phyloP scores from a whole-genome alignment of 2,888 invertebrate species.

The Danaus chrysippus region DNA sequence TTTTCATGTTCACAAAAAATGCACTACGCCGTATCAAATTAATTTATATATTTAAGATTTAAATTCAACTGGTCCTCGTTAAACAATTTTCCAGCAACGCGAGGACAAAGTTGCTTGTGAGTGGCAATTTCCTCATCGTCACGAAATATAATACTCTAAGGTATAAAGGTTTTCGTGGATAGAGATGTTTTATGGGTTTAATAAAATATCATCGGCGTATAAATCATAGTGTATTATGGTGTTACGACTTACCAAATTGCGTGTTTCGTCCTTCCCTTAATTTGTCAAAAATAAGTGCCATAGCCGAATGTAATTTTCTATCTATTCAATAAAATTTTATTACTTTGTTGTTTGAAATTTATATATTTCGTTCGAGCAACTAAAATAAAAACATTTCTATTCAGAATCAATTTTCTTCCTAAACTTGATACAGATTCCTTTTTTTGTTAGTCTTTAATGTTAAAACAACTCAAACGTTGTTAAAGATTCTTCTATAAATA shows the following conservation, averaged over 20 bases:
- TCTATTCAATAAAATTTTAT: conserved; percentile 18
- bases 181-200: conserved; percentile 60
- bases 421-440: background rate
- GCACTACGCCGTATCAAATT: too few species aligned
- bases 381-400: too few species aligned
- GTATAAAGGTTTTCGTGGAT: conserved; percentile 49
- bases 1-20: too few species aligned
- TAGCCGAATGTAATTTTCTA: conserved; percentile 18
- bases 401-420: too few species aligned
- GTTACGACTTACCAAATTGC: conserved; percentile 51
- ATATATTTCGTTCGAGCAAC: too few species aligned
- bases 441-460: background rate
- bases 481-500: background rate
- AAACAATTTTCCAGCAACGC: conserved; percentile 13
- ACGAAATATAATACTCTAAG: conserved; percentile 49
- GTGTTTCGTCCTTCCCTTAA: conserved; percentile 42
- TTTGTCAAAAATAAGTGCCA: conserved; percentile 35
- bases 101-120: conserved; percentile 23
- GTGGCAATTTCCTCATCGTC: conserved; percentile 49
- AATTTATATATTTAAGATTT: too few species aligned
- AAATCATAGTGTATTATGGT: conserved; percentile 58
- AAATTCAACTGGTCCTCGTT: background rate
- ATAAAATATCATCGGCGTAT: conserved; percentile 64
- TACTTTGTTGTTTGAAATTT: background rate
- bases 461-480: background rate